Conservation (phyloP, 2,888 invertebrate genomes). For the Conomelus anceps region DNA sequence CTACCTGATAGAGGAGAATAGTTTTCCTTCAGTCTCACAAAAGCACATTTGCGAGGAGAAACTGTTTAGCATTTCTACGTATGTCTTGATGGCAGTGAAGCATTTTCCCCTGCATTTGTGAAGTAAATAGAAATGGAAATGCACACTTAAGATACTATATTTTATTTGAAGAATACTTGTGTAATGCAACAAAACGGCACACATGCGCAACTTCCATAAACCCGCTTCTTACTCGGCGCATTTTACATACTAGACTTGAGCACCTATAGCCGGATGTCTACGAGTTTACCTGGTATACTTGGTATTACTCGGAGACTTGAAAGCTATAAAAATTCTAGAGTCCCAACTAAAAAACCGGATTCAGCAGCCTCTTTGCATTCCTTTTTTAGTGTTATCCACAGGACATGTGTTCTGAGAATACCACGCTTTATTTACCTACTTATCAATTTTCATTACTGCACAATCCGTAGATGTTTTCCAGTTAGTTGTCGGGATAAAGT, state of each 20-base stretch:
- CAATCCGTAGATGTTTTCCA: not conserved
- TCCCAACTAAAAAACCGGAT: not conserved
- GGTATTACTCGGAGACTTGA: not conserved
- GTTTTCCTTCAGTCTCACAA: not conserved
- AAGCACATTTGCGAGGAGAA: not conserved
- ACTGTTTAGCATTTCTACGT: not conserved
- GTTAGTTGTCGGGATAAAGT: not conserved
- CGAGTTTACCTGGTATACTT: not conserved
- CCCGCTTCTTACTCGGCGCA: not conserved
- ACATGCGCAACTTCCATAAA: not conserved
- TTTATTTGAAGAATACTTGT: not conserved
- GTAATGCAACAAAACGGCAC: not conserved
- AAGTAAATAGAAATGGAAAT: not conserved
- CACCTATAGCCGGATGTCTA: not conserved
- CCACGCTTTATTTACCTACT: not conserved
- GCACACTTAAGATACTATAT: not conserved
- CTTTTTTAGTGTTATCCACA: not conserved
- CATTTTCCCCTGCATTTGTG: not conserved
- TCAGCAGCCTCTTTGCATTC: not conserved
- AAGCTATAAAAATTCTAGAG: not conserved
- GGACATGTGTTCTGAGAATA: not conserved
- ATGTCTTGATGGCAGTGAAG: not conserved
- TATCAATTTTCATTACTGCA: not conserved
- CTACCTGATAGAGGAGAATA: not conserved
- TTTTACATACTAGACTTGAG: not conserved